Evolutionary conservation across 2,888 invertebrate species (phyloP).

Genomic region (Myathropa florea): DNA sequence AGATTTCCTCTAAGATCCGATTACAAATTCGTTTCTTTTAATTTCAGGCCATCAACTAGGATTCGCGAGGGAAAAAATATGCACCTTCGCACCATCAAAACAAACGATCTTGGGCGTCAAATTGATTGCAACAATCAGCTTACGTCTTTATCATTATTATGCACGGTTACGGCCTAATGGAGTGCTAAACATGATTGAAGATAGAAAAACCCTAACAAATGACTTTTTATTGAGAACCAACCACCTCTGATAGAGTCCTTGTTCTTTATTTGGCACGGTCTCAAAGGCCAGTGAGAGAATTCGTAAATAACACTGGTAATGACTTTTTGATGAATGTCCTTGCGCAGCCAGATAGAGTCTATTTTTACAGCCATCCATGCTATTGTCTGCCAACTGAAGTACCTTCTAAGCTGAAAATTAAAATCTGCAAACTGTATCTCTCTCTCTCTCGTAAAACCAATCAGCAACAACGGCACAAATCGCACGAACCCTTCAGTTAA

Average conservation of each 20-base stretch:
- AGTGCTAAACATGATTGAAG: not conserved
- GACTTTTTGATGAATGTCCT: not conserved
- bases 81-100: not conserved
- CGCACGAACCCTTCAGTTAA: not conserved
- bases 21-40: too few relatives aligned
- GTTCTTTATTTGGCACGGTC: not conserved
- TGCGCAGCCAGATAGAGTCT: not conserved
- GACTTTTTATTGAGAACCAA: not conserved
- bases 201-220: not conserved
- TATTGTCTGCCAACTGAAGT: not conserved
- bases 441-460: not conserved
- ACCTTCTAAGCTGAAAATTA: not conserved
- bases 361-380: not conserved
- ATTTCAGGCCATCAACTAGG: too few relatives aligned
- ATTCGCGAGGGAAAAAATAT: too few relatives aligned
- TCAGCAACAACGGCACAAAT: not conserved
- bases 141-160: not conserved
- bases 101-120: not conserved
- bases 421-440: not conserved
- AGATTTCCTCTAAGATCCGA: too few relatives aligned
- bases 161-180: not conserved
- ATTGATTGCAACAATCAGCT: not conserved
- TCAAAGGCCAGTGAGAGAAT: not conserved
- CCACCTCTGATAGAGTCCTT: not conserved
- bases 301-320: not conserved